phyloP scores from a whole-genome alignment of 2,888 invertebrate genomes.

The Tetranychus piercei region DNA sequence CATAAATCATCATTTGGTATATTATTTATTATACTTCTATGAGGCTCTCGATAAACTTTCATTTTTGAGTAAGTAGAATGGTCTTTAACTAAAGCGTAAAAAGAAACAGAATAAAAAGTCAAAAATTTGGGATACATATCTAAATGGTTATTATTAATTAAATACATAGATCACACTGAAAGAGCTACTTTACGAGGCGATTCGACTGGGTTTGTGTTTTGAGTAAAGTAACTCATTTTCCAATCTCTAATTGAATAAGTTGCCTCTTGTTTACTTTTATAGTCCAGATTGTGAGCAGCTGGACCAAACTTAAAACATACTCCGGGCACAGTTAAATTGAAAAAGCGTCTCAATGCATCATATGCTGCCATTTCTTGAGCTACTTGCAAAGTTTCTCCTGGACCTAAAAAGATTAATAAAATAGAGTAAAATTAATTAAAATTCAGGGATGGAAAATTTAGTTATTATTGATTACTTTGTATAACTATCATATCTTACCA shows the following conservation, averaged over 20 bases:
- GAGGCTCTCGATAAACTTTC: no score
- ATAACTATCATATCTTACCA: slow-evolving; percentile 7
- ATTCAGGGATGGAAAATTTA: slow-evolving; percentile 4
- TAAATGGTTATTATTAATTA: no score
- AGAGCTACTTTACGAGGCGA: slow-evolving; percentile 40
- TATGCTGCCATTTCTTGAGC: slow-evolving; percentile 75
- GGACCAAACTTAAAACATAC: slow-evolving; percentile 16
- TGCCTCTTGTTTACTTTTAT: neutral
- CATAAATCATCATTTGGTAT: no score
- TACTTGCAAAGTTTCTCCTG: slow-evolving; percentile 60
- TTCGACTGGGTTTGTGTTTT: slow-evolving; percentile 38
- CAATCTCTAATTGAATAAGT: neutral
- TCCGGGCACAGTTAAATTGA: slow-evolving; percentile 35
- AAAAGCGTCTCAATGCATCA: slow-evolving; percentile 54
- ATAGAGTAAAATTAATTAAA: neutral
- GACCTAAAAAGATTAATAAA: slow-evolving; percentile 41
- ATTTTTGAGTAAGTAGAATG: no score
- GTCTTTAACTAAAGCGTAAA: no score
- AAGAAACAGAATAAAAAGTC: no score
- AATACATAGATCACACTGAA: slow-evolving; percentile 38
- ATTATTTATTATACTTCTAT: no score
- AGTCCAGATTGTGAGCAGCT: slow-evolving; percentile 16
- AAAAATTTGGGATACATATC: no score
- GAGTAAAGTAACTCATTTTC: neutral
- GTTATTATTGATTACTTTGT: neutral